A percentile compares a stretch with the other conserved stretches of the same genome.
These are phyloP conservation scores for Lordiphosa stackelbergi DNA, from an alignment of 1,140 invertebrate genomes.

Conservation along the genomic window DNA sequence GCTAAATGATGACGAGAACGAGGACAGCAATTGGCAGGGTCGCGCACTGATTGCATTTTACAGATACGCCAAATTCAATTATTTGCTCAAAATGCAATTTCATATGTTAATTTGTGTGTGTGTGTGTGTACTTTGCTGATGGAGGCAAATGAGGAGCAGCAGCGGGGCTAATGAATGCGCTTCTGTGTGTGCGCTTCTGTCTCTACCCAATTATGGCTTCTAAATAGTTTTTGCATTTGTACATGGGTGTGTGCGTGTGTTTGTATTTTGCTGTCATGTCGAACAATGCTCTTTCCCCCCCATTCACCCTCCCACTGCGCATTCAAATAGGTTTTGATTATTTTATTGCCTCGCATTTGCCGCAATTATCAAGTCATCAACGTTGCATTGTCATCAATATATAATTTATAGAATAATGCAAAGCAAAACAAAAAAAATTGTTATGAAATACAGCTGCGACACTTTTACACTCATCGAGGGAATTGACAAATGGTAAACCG, in stretches of 20 bases:
- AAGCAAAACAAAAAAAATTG: slow-evolving; percentile 21
- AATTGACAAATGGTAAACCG: background rate
- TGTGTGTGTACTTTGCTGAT: background rate
- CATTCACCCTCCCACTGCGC: slow-evolving; percentile 12
- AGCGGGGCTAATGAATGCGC: slow-evolving; percentile 39
- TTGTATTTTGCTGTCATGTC: slow-evolving; percentile 24
- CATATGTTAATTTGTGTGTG: slow-evolving; percentile 62
- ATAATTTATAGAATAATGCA: slow-evolving; percentile 52
- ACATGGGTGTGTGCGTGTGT: slow-evolving; percentile 11
- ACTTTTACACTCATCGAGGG: slow-evolving; percentile 9
- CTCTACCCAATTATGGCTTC: slow-evolving; percentile 68
- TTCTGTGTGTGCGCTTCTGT: slow-evolving; percentile 37
- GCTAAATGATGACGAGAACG: slow-evolving; percentile 15
- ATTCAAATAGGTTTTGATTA: slow-evolving; percentile 73
- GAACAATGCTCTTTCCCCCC: slow-evolving; percentile 19
- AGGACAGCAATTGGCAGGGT: slow-evolving; percentile 5
- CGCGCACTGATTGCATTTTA: slow-evolving; percentile 47
- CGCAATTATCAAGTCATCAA: slow-evolving; percentile 75
- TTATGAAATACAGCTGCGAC: slow-evolving; percentile 41
- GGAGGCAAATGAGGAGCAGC: background rate
- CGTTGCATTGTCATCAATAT: slow-evolving; percentile 71
- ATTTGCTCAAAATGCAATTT: slow-evolving; percentile 70
- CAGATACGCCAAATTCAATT: slow-evolving; percentile 73
- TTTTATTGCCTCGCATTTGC: slow-evolving; percentile 75
- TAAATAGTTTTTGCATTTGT: slow-evolving; percentile 54